Conservation (phyloP, 1,140 invertebrate species). For the Drosophila littoralis region DNA sequence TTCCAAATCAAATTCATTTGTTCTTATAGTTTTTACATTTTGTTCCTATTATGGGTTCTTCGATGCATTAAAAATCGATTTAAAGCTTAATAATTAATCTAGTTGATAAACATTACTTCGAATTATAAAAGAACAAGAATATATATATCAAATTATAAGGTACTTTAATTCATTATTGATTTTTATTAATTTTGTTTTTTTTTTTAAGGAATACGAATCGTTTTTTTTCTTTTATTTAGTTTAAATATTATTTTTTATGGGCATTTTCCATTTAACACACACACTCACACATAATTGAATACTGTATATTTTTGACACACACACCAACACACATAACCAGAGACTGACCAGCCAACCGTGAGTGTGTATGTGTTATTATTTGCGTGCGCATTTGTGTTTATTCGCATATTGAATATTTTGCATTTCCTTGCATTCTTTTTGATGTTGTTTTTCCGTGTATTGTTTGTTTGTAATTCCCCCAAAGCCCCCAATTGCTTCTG, state of each 20-base stretch:
- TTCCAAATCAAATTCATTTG: no score
- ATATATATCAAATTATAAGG: no score
- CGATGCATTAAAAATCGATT: no score
- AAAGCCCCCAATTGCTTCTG: neutral
- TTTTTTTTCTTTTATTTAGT: neutral
- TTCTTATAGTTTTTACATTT: no score
- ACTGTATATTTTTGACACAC: neutral
- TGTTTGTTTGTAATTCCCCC: neutral
- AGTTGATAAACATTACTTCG: no score
- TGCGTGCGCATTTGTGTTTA: constrained; percentile 8
- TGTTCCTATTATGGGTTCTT: no score
- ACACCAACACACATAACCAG: neutral
- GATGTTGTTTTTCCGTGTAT: constrained; percentile 14
- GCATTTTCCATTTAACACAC: neutral
- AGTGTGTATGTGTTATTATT: neutral
- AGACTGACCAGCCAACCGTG: neutral
- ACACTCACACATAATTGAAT: neutral
- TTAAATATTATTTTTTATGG: constrained; percentile 3
- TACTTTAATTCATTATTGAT: neutral
- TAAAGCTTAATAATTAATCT: no score
- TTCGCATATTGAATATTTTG: constrained; percentile 7
- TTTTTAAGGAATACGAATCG: no score
- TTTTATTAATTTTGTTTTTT: neutral
- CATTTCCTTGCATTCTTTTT: constrained; percentile 3
- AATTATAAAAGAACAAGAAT: no score